phyloP scores from a whole-genome alignment of 2,888 invertebrate species.

The Andrena praecox region DNA sequence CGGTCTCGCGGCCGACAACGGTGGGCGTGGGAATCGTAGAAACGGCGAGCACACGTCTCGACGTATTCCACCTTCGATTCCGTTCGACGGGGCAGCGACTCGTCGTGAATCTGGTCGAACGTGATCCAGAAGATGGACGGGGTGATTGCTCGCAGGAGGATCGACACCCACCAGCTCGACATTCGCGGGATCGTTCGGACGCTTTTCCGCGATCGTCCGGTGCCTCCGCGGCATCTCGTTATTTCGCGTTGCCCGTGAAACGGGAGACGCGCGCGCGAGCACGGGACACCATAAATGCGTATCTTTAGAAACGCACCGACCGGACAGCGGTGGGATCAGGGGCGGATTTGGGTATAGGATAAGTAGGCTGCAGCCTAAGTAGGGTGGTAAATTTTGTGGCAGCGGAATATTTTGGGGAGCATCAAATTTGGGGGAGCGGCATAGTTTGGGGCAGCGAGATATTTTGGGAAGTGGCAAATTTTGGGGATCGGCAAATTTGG shows the following conservation, averaged over 20 bases:
- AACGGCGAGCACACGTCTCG: slow-evolving; percentile 66
- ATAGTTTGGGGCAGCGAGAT: too few relatives aligned
- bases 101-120: slow-evolving; percentile 31
- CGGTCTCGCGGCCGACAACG: slow-evolving; percentile 57
- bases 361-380: too few relatives aligned
- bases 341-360: too few relatives aligned
- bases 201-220: slow-evolving; percentile 31
- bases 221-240: slow-evolving; percentile 34
- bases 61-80: slow-evolving; percentile 45
- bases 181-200: slow-evolving; percentile 26
- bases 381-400: too few relatives aligned
- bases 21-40: slow-evolving; percentile 78
- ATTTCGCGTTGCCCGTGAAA: slow-evolving; percentile 42
- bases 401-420: too few relatives aligned
- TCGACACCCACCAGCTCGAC: slow-evolving; percentile 60
- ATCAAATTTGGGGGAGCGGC: too few relatives aligned
- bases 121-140: slow-evolving; percentile 52
- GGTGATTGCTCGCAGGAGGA: slow-evolving; percentile 53
- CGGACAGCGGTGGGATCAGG: neutral
- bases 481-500: too few relatives aligned
- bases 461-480: too few relatives aligned
- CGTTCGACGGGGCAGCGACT: slow-evolving; percentile 38
- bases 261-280: slow-evolving; percentile 36
- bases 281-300: slow-evolving; percentile 49
- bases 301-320: slow-evolving; percentile 38